Base-by-base conservation (phyloP, 1,140 invertebrate species). In the Drosophila ananassae region DNA sequence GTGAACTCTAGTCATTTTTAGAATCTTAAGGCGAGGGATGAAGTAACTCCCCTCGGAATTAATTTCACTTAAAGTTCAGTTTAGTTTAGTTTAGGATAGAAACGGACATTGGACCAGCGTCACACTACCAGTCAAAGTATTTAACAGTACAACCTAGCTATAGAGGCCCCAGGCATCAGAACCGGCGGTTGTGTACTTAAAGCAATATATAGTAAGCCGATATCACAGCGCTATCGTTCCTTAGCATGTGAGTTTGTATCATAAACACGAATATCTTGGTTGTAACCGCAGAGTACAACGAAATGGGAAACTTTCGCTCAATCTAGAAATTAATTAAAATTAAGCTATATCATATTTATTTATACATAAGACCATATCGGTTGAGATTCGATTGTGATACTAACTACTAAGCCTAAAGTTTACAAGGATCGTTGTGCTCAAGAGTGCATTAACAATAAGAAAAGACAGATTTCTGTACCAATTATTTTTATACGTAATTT, bases 1-100 rank as follows among this genome's bases (percentile, higher is more conserved):
- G 90, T 91, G 56, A 91, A 71, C 90, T 91, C 90, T 91, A 91
- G 90, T 91, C 90, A 91, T 91, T 78, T 48, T 6, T 87, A 87
- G 79, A 6, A 75, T 37, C 30, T 30, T 89, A 89, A 89, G 79
- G 52, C 44, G 37, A 6, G 50, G 50, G 51, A 44, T 41, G 28
- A 54, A 61, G 13, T 6, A 44, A 41, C 28, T 37, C 53, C 41
- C 54, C 51, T 17, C 47, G 2, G 2, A 12, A 47, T 10, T 47
- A 47, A 10, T 47, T 47, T 58, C 37, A 17, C 22, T 30, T 44
- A 21, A 6, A 57, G 32, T 39, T 69, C 61, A 59, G 21, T 76
- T 72, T 37, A 83, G 32, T 72, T 82, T 66, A 67, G 55, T 57
- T 77, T 64, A 82, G 56, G 68, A 77, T 69, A 85, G 53, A 48